Evolutionary conservation across 2,888 invertebrate species (phyloP), one percentile per base, ranked within the genome.

Genomic region (Lithophane socia): DNA sequence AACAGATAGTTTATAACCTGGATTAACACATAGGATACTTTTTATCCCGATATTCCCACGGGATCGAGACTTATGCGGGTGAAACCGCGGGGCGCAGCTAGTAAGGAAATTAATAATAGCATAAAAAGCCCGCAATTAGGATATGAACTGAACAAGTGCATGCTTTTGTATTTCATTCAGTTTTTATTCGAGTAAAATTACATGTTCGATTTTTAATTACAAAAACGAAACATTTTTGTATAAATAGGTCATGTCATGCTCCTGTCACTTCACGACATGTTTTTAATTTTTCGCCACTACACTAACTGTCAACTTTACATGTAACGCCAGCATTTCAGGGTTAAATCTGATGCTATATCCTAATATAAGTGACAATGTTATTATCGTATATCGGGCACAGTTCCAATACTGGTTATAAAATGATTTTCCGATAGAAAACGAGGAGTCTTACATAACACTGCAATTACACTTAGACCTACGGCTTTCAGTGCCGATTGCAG

Each of bases 351-450:
- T 64, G 29, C 24, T 73, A 58, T 37, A 64, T 71, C 1, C 63
- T 16, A 54, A 82, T 54, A 67, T 66, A 66, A 73, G n/a, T 63
- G 66, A 64, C 70, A 78, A 74, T 64, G 61, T 54, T 60, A 82
- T 54, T 56, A 49, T n/a, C n/a, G 56, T 49, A 58, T 67, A 68
- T 68, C 47, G 70, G 82, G 70, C 82, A 78, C 60, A 2, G 83
- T 64, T 78, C 83, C 82, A 82, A 82, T 64, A 61, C 42, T 2
- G n/a, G 21, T 3, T 63, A 18, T 64, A 24, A 68, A 63, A 82
- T 71, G 54, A 82, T 70, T 83, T 82, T 82, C 82, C 79, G 67
- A 78, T 78, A 67, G 54, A 18, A 74, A 60, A 67, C 18, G 67
- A 44, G 70, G n/a, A 21, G 49, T 67, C n/a, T n/a, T 74, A 18